Conservation (phyloP, 2,888 invertebrate species). For the Drosophila phalerata region DNA sequence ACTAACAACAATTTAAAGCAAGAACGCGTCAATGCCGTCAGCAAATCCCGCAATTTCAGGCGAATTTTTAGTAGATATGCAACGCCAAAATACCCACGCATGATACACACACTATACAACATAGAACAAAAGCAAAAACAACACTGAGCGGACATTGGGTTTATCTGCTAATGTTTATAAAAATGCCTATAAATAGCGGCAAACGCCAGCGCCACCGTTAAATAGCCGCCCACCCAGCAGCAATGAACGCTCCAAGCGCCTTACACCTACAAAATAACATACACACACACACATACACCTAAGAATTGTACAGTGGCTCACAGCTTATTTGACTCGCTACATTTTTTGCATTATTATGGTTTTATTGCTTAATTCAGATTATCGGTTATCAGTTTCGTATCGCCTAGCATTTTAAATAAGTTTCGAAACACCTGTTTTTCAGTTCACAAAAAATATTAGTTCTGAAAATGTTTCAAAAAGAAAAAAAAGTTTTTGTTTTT, state of each 20-base stretch:
- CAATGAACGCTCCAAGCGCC: conserved; percentile 45
- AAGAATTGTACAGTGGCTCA: not conserved
- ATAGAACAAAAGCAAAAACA: conserved; percentile 32
- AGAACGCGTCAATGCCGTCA: conserved; percentile 55
- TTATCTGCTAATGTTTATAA: conserved; percentile 76
- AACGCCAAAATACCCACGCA: conserved; percentile 37
- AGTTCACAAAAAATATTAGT: too few relatives aligned
- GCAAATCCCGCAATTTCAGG: conserved; percentile 51
- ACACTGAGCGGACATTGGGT: conserved; percentile 51
- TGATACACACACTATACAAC: not conserved
- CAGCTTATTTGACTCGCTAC: too few relatives aligned
- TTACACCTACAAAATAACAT: conserved; percentile 16
- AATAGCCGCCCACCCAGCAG: conserved; percentile 57
- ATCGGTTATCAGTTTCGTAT: too few relatives aligned
- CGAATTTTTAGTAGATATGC: conserved; percentile 45
- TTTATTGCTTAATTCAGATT: too few relatives aligned
- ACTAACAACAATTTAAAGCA: conserved; percentile 51
- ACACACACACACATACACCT: conserved; percentile 8
- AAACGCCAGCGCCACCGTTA: conserved; percentile 60
- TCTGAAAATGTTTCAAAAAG: too few relatives aligned
- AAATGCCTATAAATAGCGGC: conserved; percentile 73
- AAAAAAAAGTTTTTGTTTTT: too few relatives aligned
- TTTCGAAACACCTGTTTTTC: too few relatives aligned
- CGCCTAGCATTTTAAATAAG: too few relatives aligned
- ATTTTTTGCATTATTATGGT: too few relatives aligned